Percentiles rank a stretch among this genome's conserved stretches.
phyloP scores from a whole-genome alignment of 2,888 invertebrate genomes.

The Lasioglossum zephyrum region DNA sequence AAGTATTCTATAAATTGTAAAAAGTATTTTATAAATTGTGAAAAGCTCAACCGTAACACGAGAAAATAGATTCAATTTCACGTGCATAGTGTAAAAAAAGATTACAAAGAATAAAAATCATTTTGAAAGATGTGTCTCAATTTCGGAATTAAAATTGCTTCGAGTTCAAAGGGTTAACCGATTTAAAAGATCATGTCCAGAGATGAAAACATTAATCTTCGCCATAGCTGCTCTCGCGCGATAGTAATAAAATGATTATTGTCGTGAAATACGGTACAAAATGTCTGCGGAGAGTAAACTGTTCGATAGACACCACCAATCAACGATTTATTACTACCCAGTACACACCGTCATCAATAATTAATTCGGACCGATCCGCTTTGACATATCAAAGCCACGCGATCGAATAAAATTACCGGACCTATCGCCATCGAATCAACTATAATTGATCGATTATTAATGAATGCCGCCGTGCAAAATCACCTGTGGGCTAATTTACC shows the following conservation, averaged over 20 bases:
- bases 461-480: slow-evolving; percentile 26
- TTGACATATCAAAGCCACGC: slow-evolving; percentile 2
- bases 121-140: too few relatives aligned
- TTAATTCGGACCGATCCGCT: neutral
- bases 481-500: slow-evolving; percentile 33
- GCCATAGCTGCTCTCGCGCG: neutral
- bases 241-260: neutral
- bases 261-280: slow-evolving; percentile 8
- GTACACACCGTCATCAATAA: neutral
- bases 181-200: neutral
- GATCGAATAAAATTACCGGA: slow-evolving; percentile 26
- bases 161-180: too few relatives aligned
- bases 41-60: too few relatives aligned
- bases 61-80: too few relatives aligned
- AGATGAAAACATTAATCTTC: neutral
- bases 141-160: too few relatives aligned
- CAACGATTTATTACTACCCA: neutral
- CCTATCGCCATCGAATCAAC: slow-evolving; percentile 15
- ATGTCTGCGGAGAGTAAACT: neutral
- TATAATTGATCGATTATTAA: slow-evolving; percentile 44
- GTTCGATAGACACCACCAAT: slow-evolving; percentile 15
- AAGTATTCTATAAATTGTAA: too few relatives aligned
- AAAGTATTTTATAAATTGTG: too few relatives aligned
- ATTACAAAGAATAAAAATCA: too few relatives aligned
- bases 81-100: too few relatives aligned